Conservation (phyloP, 2,113 vertebrate species). For the Delphinus delphis region DNA sequence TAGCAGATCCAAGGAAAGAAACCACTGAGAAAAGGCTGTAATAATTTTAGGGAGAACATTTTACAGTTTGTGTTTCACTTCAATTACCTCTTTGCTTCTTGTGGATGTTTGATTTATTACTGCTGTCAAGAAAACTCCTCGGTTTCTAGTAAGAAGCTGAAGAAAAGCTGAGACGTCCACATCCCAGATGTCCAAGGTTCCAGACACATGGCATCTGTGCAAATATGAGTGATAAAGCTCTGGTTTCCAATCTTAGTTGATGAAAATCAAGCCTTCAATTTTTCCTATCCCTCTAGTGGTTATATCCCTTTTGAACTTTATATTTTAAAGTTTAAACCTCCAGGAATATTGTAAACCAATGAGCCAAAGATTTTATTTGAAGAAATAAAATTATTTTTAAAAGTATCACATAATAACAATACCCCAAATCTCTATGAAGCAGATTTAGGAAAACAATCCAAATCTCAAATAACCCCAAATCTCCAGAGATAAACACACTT, state of each 20-base stretch:
- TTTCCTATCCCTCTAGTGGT: slow-evolving; percentile 21
- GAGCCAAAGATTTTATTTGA: background rate
- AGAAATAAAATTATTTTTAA: slow-evolving; percentile 22
- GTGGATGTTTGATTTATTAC: slow-evolving; percentile 76
- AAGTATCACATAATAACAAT: background rate
- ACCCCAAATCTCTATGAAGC: background rate
- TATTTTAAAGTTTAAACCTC: slow-evolving; percentile 10
- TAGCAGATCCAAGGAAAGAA: background rate
- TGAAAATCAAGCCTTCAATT: slow-evolving; percentile 39
- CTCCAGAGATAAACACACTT: slow-evolving; percentile 37
- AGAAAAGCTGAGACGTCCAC: slow-evolving; percentile 62
- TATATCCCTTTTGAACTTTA: background rate
- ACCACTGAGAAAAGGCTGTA: slow-evolving; percentile 41
- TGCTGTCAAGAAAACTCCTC: slow-evolving; percentile 69
- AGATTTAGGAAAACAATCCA: background rate
- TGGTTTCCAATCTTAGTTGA: slow-evolving; percentile 54
- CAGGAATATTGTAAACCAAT: slow-evolving; percentile 18
- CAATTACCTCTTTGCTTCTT: slow-evolving; percentile 72
- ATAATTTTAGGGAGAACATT: slow-evolving; percentile 58
- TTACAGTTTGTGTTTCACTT: slow-evolving; percentile 71
- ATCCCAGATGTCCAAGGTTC: slow-evolving; percentile 67
- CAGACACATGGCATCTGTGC: slow-evolving; percentile 67
- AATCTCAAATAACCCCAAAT: background rate
- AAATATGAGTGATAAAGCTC: slow-evolving; percentile 69
- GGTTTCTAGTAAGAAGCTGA: slow-evolving; percentile 74